phyloP scores from a whole-genome alignment of 2,113 vertebrate genomes.

The Aplodontia rufa region DNA sequence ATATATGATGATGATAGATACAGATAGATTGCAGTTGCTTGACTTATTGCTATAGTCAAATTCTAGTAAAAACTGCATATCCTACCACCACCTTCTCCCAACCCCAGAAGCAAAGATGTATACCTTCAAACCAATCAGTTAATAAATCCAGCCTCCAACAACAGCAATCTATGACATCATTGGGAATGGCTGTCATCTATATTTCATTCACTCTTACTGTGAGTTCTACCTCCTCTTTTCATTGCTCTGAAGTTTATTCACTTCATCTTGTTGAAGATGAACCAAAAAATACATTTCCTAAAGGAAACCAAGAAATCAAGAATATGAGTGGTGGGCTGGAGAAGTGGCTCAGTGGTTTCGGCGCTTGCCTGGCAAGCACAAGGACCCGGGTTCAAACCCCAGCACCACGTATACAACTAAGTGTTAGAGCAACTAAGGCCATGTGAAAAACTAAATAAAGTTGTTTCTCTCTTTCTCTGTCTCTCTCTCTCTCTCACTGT shows the following conservation, averaged over 20 bases:
- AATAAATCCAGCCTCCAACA: neutral
- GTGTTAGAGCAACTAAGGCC: too few species aligned
- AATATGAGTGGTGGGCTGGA: neutral
- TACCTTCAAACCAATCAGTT: neutral
- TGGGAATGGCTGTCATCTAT: neutral
- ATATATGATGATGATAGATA: too few species aligned
- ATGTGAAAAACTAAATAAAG: too few species aligned
- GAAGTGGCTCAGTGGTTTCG: too few species aligned
- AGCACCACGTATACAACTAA: too few species aligned
- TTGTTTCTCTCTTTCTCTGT: too few species aligned
- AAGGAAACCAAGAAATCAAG: neutral
- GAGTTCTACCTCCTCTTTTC: neutral
- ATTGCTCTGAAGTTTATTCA: neutral
- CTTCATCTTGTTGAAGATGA: neutral
- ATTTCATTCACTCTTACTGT: neutral
- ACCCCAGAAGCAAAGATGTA: neutral
- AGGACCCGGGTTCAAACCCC: too few species aligned
- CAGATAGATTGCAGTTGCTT: too few species aligned
- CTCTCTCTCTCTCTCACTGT: too few species aligned
- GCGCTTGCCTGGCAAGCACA: too few species aligned
- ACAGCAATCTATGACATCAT: neutral
- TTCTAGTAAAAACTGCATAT: neutral
- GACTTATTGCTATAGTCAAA: neutral
- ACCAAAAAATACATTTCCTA: neutral
- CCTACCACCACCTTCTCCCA: neutral